Conservation (phyloP, 2,797 vertebrate genomes). For the Lacerta agilis region DNA sequence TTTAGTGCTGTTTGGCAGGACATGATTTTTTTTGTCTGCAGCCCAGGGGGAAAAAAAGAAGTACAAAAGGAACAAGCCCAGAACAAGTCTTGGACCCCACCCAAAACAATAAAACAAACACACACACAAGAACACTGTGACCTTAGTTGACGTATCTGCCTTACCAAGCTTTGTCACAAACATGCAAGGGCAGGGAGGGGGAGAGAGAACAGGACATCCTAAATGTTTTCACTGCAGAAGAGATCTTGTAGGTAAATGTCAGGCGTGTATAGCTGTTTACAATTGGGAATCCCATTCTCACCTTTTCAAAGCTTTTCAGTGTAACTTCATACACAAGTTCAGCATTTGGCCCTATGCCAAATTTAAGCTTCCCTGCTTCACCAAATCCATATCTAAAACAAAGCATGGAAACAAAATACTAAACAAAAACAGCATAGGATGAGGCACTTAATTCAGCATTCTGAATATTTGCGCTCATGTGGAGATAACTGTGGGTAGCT, state of each 20-base stretch:
- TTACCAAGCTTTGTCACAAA: conserved; percentile 34
- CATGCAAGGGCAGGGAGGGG: conserved; percentile 11
- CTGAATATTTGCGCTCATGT: background rate
- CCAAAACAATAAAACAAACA: conserved; percentile 71
- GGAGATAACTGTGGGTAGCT: conserved; percentile 13
- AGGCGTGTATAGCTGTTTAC: background rate
- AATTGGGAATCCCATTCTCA: conserved; percentile 67
- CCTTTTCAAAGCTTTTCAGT: conserved; percentile 94
- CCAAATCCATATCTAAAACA: conserved; percentile 91
- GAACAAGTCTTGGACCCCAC: conserved; percentile 74
- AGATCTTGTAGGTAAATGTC: accelerated
- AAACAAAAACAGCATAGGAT: conserved; percentile 14
- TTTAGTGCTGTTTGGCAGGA: conserved; percentile 49
- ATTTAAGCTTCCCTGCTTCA: conserved; percentile 88
- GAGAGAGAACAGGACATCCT: conserved; percentile 1
- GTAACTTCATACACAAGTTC: conserved; percentile 92
- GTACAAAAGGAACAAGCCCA: conserved; percentile 74
- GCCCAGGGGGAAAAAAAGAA: conserved; percentile 43
- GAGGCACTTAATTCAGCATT: conserved; percentile 18
- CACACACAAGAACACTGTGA: conserved; percentile 67
- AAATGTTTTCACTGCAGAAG: background rate
- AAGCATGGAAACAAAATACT: conserved; percentile 49
- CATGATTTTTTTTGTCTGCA: conserved; percentile 51
- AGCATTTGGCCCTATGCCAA: conserved; percentile 87
- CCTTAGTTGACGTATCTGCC: conserved; percentile 52